phyloP scores from a whole-genome alignment of 1,140 invertebrate genomes.

The Ips typographus region DNA sequence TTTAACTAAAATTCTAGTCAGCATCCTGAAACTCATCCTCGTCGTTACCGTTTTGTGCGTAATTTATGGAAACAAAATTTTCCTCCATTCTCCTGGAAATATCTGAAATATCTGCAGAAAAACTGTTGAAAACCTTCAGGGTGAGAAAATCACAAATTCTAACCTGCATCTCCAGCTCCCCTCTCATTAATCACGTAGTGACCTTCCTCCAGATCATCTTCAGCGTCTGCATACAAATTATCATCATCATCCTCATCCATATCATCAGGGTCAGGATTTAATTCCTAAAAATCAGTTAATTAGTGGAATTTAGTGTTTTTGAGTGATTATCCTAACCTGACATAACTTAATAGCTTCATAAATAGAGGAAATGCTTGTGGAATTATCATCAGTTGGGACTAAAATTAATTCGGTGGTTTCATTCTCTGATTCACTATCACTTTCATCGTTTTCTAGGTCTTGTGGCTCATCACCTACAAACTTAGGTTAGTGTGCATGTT shows the following conservation, averaged over 20 bases:
- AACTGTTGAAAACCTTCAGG: not conserved
- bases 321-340: conserved; percentile 53
- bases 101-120: conserved; percentile 41
- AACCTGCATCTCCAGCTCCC: conserved; percentile 46
- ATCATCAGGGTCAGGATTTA: conserved; percentile 50
- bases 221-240: conserved; percentile 45
- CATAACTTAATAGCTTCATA: conserved; percentile 71
- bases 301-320: not conserved
- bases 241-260: conserved; percentile 48
- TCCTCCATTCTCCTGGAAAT: conserved; percentile 41
- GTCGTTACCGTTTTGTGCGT: conserved; percentile 39
- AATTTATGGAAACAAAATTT: conserved; percentile 39
- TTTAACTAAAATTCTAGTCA: conserved; percentile 40
- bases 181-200: conserved; percentile 38
- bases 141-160: not conserved
- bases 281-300: conserved; percentile 36
- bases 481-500: conserved; percentile 2
- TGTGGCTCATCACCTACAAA: conserved; percentile 39
- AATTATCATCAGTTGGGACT: conserved; percentile 60
- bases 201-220: conserved; percentile 44
- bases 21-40: conserved; percentile 51
- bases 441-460: conserved; percentile 55
- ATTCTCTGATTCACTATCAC: conserved; percentile 55
- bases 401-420: conserved; percentile 67
- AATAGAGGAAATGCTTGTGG: conserved; percentile 50